Base-by-base conservation (phyloP, 1,140 invertebrate species). In the Pristionchus pacificus region DNA sequence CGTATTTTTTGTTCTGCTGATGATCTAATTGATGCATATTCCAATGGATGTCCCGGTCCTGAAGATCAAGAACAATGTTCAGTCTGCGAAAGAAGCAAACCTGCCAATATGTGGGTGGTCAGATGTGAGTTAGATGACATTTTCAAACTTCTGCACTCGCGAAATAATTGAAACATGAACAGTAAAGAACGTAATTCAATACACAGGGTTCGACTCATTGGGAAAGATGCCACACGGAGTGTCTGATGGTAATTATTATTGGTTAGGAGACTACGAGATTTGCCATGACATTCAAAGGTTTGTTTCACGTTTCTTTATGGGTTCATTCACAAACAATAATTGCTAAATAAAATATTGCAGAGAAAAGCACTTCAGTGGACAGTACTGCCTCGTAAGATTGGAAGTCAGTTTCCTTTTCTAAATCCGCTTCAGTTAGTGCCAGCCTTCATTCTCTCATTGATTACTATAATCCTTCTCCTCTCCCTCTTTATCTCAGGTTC, bases 221-320 rank as follows among this genome's bases (percentile, higher is more conserved):
- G 80, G 80, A 2, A 82, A 82, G 67, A 83, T 83, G 70, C 78
- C 82, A 25, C 77, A 79, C 6, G 80, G 80, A 27, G 81, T 82
- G 29, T 77, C 77, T 29, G 81, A 82, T 66, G 80, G 80, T 24
- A 82, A 82, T 68, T 82, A 84, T 71, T 83, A 82, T 65, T 82
- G 80, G 80, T 67, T 84, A 25, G 80, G 82, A 30, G 80, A 82
- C 55, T 82, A 81, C 68, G 80, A 82, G 55, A 75, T 82, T 58
- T 82, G 80, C 61, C 70, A 78, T 55, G 64, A 38, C 2, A 63
- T 80, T 14, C 62, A 70, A 75, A 27, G 2, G 80, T 30, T 27
- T 38, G 14, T 31, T 78, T n/a, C 73, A 64, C 2, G 27, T 33
- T 19, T 49, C 38, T 49, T 58, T 65, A n/a, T n/a, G n/a, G n/a